Conservation (phyloP, 2,797 vertebrate genomes). For the Micrastur ruficollis region DNA sequence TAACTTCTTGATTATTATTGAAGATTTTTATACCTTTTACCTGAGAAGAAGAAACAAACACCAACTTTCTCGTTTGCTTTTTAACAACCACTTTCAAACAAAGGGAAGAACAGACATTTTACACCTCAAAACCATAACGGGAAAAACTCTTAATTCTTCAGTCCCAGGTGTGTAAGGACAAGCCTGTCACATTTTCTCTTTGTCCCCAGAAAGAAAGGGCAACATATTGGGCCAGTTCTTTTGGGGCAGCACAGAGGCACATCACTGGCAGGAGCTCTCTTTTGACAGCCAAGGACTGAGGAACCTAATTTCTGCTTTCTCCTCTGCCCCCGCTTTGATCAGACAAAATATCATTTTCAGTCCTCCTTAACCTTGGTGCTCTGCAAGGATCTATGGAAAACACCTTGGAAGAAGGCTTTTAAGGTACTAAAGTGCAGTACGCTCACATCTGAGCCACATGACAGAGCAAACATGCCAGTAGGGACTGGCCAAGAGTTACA, state of each 20-base stretch:
- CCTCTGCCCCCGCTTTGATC: rapidly evolving
- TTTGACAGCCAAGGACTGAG: rapidly evolving
- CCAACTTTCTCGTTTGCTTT: background rate
- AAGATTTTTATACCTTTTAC: background rate
- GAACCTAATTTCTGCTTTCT: background rate
- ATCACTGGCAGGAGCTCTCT: background rate
- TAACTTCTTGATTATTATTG: background rate
- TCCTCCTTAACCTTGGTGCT: background rate
- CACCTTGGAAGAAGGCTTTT: background rate
- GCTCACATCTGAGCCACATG: background rate
- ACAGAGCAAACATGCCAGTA: rapidly evolving
- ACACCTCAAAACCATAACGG: background rate
- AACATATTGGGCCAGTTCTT: background rate
- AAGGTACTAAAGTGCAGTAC: background rate
- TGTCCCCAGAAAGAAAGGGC: background rate
- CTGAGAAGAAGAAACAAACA: background rate
- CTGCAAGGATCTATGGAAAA: background rate
- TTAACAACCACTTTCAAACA: background rate
- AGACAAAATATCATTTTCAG: background rate
- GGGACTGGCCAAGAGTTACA: background rate
- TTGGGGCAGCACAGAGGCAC: background rate
- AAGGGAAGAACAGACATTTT: background rate
- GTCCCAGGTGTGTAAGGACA: background rate
- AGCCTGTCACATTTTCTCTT: background rate
- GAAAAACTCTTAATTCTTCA: background rate